A percentile compares a stretch with the other conserved stretches of the same genome.
Conservation (phyloP, 2,888 invertebrate genomes). For the Cheilosia pagana region DNA sequence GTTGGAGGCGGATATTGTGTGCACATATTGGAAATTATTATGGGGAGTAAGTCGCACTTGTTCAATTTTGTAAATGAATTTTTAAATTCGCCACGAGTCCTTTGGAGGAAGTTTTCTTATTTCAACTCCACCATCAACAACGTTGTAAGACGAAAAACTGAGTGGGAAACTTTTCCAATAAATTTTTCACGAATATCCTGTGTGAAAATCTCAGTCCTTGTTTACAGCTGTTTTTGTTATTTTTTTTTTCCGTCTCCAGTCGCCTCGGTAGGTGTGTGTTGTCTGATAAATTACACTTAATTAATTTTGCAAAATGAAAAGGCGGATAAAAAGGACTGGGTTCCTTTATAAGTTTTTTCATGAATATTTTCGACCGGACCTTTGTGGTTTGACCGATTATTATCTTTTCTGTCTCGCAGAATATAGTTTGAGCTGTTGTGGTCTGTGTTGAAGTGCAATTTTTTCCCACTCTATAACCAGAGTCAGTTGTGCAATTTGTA, state of each 20-base stretch:
- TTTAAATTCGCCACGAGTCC: conserved; percentile 53
- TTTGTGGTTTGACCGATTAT: conserved; percentile 60
- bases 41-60: conserved; percentile 27
- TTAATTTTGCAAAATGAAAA: conserved; percentile 49
- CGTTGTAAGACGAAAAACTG: conserved; percentile 16
- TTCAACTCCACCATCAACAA: background rate
- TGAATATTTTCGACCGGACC: conserved; percentile 23
- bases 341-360: conserved; percentile 25
- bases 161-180: conserved; percentile 69
- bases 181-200: conserved; percentile 67
- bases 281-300: conserved; percentile 72
- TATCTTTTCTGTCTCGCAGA: conserved; percentile 57
- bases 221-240: conserved; percentile 50
- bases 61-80: conserved; percentile 65
- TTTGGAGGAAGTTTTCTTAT: conserved; percentile 31
- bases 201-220: conserved; percentile 70
- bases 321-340: conserved; percentile 9
- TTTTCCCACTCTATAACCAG: conserved; percentile 33
- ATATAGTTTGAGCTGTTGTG: conserved; percentile 26
- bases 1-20: conserved; percentile 23
- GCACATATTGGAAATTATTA: conserved; percentile 47
- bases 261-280: conserved; percentile 22
- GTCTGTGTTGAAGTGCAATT: conserved; percentile 37
- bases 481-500: conserved; percentile 36
- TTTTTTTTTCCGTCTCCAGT: background rate